phyloP scores from a whole-genome alignment of 2,888 invertebrate genomes.

The Dasysyrphus albostriatus region DNA sequence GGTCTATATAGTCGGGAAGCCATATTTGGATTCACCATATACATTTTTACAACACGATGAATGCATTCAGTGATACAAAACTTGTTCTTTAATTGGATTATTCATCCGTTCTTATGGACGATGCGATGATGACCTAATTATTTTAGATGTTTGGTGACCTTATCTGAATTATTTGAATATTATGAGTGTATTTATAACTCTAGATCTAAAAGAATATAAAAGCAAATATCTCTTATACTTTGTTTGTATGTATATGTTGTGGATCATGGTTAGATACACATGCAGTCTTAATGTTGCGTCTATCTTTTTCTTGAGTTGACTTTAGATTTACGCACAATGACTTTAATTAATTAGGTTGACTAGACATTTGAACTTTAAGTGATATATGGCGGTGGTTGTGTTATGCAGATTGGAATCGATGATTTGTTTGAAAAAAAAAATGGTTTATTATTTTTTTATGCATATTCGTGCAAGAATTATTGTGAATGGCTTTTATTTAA shows the following conservation, averaged over 20 bases:
- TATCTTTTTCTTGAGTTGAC: background rate
- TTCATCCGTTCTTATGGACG: slow-evolving; percentile 14
- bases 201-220: background rate
- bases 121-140: slow-evolving; percentile 10
- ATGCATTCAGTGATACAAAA: slow-evolving; percentile 29
- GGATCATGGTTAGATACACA: slow-evolving; percentile 1
- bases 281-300: background rate
- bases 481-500: background rate
- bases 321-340: background rate
- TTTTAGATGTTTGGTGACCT: slow-evolving; percentile 21
- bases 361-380: slow-evolving; percentile 3
- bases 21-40: background rate
- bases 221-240: background rate
- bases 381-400: background rate
- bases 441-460: background rate
- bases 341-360: background rate
- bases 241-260: too few relatives aligned
- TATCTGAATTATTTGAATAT: slow-evolving; percentile 16
- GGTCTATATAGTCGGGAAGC: background rate
- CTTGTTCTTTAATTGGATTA: slow-evolving; percentile 43
- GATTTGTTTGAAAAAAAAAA: background rate
- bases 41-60: background rate
- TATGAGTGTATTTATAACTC: background rate
- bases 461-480: background rate
- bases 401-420: background rate